These are phyloP conservation scores for Pantherophis vulpinus DNA, from an alignment of 2,797 vertebrate species.

Conservation along the genomic window DNA sequence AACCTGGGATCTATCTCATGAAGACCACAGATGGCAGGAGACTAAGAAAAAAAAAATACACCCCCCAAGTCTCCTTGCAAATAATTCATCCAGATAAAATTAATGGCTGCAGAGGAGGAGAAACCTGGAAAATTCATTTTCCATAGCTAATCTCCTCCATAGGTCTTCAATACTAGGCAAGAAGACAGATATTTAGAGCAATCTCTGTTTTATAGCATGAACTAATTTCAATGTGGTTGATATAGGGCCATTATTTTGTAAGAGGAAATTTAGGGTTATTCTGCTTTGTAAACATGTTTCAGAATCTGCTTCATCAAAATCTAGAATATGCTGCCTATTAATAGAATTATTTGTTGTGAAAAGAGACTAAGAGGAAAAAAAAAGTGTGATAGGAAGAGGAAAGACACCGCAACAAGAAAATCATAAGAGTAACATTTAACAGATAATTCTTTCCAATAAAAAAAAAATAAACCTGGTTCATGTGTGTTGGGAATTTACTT, in stretches of 20 bases:
- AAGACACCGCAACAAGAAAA: background rate
- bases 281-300: background rate
- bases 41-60: background rate
- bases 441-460: background rate
- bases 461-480: background rate
- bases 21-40: background rate
- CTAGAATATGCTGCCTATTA: background rate
- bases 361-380: background rate
- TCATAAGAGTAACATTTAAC: background rate
- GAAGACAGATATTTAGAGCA: background rate
- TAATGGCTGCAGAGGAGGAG: background rate
- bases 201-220: background rate
- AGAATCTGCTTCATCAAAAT: background rate
- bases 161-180: background rate
- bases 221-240: background rate
- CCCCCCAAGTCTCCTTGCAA: background rate
- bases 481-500: background rate
- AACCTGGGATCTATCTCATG: background rate
- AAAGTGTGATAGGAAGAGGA: background rate
- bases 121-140: background rate
- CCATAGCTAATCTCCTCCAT: background rate
- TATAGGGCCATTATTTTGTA: background rate
- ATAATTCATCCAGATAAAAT: background rate
- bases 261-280: background rate
- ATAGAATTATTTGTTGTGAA: background rate